These are phyloP conservation scores for Ceratothoa steindachneri DNA, from an alignment of 2,888 invertebrate genomes.

Conservation along the genomic window DNA sequence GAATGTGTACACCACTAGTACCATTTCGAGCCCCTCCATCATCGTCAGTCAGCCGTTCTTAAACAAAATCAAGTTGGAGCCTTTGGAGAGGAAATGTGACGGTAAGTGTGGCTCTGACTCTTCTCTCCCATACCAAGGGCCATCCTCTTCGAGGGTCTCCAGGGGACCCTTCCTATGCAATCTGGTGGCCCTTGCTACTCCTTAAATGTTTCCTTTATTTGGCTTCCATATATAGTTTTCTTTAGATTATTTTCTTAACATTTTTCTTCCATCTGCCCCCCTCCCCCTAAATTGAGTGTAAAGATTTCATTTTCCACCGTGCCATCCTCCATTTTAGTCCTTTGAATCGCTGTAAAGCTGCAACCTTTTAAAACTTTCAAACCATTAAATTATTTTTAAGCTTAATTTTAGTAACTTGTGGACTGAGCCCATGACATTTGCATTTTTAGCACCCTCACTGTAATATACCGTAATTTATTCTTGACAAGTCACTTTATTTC, in stretches of 20 bases:
- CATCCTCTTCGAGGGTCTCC: neutral
- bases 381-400: too few relatives aligned
- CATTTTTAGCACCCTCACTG: too few relatives aligned
- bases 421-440: too few relatives aligned
- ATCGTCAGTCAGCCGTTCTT: slow-evolving; percentile 26
- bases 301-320: neutral
- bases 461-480: too few relatives aligned
- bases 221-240: too few relatives aligned
- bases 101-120: slow-evolving; percentile 19
- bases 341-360: too few relatives aligned
- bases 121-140: neutral
- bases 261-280: neutral
- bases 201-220: too few relatives aligned
- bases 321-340: too few relatives aligned
- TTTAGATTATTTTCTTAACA: neutral
- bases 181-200: too few relatives aligned
- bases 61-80: slow-evolving; percentile 31
- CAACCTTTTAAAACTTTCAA: too few relatives aligned
- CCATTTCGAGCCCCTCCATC: slow-evolving; percentile 25
- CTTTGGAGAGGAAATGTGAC: slow-evolving; percentile 30
- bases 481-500: too few relatives aligned
- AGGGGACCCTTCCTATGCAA: neutral
- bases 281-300: neutral
- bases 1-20: neutral
- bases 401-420: too few relatives aligned